These are phyloP conservation scores for Todiramphus chloris DNA, from an alignment of 2,113 vertebrate genomes.

Conservation along the genomic window DNA sequence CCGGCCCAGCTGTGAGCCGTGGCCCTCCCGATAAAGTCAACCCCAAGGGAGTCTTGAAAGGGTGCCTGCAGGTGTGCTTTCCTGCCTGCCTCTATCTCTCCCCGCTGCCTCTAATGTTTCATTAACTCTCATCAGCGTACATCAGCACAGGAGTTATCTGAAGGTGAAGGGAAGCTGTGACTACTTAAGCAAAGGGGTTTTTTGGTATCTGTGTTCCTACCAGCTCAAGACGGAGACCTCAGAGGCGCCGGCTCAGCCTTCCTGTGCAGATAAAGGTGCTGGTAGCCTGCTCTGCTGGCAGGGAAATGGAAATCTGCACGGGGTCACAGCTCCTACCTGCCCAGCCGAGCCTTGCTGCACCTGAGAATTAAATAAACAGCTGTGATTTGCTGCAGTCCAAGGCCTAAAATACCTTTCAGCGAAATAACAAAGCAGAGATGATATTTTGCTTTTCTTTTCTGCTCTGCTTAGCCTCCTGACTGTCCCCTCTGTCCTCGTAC, in stretches of 20 bases:
- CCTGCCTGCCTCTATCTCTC: not conserved
- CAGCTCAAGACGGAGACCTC: not conserved
- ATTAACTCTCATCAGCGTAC: slow-evolving; percentile 20
- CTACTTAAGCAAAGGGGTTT: not conserved
- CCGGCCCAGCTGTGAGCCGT: not conserved
- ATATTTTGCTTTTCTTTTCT: not conserved
- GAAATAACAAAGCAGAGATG: not conserved
- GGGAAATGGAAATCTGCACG: not conserved
- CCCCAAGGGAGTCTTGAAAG: not conserved
- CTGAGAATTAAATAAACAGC: not conserved
- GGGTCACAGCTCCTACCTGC: not conserved
- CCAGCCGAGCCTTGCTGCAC: not conserved
- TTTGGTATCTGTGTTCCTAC: not conserved
- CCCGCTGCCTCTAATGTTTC: not conserved
- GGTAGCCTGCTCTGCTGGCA: not conserved
- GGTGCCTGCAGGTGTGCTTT: slow-evolving; percentile 54
- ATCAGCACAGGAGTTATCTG: slow-evolving; percentile 28
- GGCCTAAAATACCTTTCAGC: not conserved
- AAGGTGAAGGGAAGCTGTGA: not conserved
- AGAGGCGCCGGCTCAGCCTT: not conserved
- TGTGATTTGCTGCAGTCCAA: not conserved
- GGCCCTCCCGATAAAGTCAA: not conserved
- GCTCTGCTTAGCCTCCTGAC: not conserved
- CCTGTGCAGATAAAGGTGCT: slow-evolving; percentile 19
- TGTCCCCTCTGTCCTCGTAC: not conserved